Evolutionary conservation across 1,140 invertebrate species (phyloP).

Genomic region (Drosophila auraria): DNA sequence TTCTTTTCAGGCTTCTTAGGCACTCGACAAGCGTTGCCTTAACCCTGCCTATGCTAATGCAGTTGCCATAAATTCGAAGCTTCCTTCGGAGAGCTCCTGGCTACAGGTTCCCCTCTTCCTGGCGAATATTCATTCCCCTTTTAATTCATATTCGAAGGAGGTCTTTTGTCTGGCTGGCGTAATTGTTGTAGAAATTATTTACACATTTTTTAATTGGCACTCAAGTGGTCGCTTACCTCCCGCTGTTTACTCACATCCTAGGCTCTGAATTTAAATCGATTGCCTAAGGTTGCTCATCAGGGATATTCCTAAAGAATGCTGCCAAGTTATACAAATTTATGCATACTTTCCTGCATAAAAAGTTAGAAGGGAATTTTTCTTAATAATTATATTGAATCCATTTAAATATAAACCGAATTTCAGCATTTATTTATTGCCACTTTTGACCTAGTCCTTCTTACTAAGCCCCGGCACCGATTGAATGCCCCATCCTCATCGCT

Average conservation of each 20-base stretch:
- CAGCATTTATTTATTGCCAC: not conserved
- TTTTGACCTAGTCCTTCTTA: conserved; percentile 42
- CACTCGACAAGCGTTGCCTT: conserved; percentile 56
- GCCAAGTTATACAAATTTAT: not conserved
- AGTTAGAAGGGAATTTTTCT: not conserved
- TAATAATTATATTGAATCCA: not conserved
- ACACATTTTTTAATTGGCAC: conserved; percentile 82
- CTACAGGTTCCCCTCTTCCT: conserved; percentile 52
- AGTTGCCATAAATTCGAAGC: conserved; percentile 64
- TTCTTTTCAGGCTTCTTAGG: conserved; percentile 16
- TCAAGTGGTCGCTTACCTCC: conserved; percentile 74
- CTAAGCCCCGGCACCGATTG: conserved; percentile 27
- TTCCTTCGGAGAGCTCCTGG: conserved; percentile 27
- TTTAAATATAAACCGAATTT: not conserved
- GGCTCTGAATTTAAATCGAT: conserved; percentile 17
- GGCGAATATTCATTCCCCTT: conserved; percentile 10
- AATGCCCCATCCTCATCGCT: not conserved
- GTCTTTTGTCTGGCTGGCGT: conserved; percentile 56
- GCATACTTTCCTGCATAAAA: too few species aligned
- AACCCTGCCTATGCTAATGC: conserved; percentile 69
- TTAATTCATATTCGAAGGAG: conserved; percentile 46
- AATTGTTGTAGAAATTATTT: conserved; percentile 80
- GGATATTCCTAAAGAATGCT: not conserved
- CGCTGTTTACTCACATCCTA: conserved; percentile 11
- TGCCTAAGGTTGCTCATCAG: conserved; percentile 5